phyloP scores from a whole-genome alignment of 2,797 vertebrate species.

The Pogoniulus pusillus region DNA sequence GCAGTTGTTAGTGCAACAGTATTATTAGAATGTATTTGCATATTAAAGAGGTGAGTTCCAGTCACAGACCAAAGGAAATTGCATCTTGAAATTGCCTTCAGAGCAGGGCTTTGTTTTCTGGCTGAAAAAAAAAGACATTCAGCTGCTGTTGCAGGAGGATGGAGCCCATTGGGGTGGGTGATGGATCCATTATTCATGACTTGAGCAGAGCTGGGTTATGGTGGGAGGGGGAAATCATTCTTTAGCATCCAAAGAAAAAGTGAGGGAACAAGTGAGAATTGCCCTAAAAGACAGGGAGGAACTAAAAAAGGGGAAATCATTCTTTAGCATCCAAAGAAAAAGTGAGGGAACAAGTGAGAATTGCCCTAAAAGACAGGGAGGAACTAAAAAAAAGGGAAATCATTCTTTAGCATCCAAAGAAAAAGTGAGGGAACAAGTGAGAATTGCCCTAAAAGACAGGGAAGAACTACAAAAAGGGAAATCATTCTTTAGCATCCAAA shows the following conservation, averaged over 20 bases:
- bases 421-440: background rate
- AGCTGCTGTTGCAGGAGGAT: slow-evolving; percentile 9
- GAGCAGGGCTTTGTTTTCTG: slow-evolving; percentile 48
- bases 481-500: too few relatives aligned
- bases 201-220: background rate
- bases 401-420: background rate
- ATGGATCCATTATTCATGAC: slow-evolving; percentile 51
- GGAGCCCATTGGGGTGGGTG: background rate
- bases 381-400: too few relatives aligned
- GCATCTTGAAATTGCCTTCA: slow-evolving; percentile 38
- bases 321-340: too few relatives aligned
- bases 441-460: background rate
- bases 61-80: slow-evolving; percentile 33
- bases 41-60: slow-evolving; percentile 9
- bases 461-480: background rate
- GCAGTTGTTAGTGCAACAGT: slow-evolving; percentile 32
- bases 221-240: background rate
- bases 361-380: too few relatives aligned
- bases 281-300: background rate
- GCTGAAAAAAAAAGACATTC: slow-evolving; percentile 39
- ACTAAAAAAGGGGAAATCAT: too few relatives aligned
- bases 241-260: background rate
- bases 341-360: too few relatives aligned
- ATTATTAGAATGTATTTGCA: slow-evolving; percentile 40
- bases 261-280: background rate